phyloP scores from a whole-genome alignment of 2,113 vertebrate genomes.

The Nibea albiflora region DNA sequence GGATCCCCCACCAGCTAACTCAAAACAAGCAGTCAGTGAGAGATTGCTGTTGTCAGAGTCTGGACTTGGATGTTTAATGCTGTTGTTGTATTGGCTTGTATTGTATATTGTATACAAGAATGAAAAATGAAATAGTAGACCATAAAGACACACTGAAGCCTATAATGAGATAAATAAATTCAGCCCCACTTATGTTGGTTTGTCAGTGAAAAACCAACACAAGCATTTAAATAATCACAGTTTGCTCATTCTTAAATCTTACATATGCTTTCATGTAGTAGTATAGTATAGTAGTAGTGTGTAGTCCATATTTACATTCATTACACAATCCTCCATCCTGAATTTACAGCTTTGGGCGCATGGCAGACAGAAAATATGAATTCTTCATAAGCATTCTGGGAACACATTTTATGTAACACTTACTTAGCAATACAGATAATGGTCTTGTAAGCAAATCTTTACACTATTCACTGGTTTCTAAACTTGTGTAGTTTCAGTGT shows the following conservation, averaged over 20 bases:
- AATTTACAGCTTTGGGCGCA: constrained; percentile 22
- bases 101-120: background rate
- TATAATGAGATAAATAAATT: constrained; percentile 14
- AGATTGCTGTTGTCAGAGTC: background rate
- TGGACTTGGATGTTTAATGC: background rate
- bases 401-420: background rate
- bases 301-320: constrained; percentile 17
- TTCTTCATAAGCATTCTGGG: constrained; percentile 36
- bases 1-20: background rate
- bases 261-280: constrained; percentile 36
- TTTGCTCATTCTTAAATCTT: constrained; percentile 43
- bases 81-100: too few relatives aligned
- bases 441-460: background rate
- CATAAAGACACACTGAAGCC: background rate
- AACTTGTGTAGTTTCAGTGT: background rate
- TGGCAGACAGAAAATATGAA: constrained; percentile 13
- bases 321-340: constrained; percentile 24
- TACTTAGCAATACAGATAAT: background rate
- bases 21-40: background rate
- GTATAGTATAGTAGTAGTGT: too few relatives aligned
- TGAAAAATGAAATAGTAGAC: background rate
- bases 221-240: constrained; percentile 31
- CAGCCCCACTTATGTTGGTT: background rate
- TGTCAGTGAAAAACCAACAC: constrained; percentile 2
- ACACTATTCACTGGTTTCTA: too few relatives aligned